Percentiles rank a stretch among this genome's conserved stretches.
Evolutionary conservation across 2,797 vertebrate species (phyloP).

Genomic region (Cyclopterus lumpus): DNA sequence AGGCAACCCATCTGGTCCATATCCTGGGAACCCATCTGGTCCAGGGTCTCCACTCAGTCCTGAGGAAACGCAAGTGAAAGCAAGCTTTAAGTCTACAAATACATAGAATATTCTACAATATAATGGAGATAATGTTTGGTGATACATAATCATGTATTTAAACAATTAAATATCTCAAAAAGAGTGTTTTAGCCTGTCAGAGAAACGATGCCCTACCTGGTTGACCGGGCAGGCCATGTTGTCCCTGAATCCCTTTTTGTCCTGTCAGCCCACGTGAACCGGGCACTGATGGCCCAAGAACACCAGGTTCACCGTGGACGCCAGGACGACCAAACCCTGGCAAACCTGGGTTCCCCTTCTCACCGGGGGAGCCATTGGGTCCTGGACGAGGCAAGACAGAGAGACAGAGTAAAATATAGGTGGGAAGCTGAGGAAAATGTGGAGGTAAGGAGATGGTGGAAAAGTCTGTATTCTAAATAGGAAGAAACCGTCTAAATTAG

Average conservation of each 20-base stretch:
- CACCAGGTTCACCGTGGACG: slow-evolving; percentile 57
- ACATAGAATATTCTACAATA: not conserved
- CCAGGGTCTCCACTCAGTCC: slow-evolving; percentile 74
- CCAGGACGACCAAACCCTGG: slow-evolving; percentile 68
- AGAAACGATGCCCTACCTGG: slow-evolving; percentile 50
- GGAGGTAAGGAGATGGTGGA: not conserved
- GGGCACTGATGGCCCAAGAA: slow-evolving; percentile 42
- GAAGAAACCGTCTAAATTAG: not conserved
- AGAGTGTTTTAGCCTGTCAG: not conserved
- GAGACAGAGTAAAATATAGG: not conserved
- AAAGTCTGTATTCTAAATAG: not conserved
- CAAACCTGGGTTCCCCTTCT: slow-evolving; percentile 61
- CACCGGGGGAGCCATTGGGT: slow-evolving; percentile 43
- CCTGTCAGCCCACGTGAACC: slow-evolving; percentile 61
- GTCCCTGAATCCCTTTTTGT: slow-evolving; percentile 62
- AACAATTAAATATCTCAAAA: not conserved
- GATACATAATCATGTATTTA: not conserved
- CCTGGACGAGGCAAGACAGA: slow-evolving; percentile 41
- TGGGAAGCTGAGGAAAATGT: not conserved
- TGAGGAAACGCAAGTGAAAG: slow-evolving; percentile 33
- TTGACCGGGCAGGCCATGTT: slow-evolving; percentile 52
- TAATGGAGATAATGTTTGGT: not conserved
- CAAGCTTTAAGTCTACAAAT: not conserved
- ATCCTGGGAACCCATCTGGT: slow-evolving; percentile 55
- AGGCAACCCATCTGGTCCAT: slow-evolving; percentile 59